These are phyloP conservation scores for Myripristis murdjan DNA, from an alignment of 2,797 vertebrate genomes.

Conservation along the genomic window DNA sequence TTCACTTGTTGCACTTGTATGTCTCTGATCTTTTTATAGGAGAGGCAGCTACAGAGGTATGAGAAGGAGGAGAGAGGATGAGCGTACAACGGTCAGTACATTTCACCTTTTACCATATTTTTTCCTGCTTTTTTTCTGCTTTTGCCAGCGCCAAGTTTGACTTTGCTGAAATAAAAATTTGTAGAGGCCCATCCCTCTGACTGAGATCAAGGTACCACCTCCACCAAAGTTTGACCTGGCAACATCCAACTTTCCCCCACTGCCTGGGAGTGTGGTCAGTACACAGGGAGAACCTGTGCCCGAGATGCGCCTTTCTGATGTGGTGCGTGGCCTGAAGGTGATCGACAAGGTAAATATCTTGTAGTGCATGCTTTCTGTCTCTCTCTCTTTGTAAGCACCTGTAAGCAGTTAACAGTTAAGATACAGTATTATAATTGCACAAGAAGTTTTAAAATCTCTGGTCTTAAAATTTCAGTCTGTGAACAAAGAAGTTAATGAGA, in stretches of 20 bases:
- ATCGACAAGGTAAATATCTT: constrained; percentile 87
- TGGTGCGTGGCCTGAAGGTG: constrained; percentile 92
- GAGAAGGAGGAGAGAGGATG: constrained; percentile 92
- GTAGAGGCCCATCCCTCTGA: constrained; percentile 87
- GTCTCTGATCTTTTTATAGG: constrained; percentile 75
- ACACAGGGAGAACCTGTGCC: constrained; percentile 86
- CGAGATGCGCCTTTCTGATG: constrained; percentile 94
- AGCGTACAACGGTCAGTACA: constrained; percentile 85
- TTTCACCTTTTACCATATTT: not conserved
- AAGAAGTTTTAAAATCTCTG: not conserved
- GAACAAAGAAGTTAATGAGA: constrained; percentile 61
- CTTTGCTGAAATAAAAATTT: constrained; percentile 13
- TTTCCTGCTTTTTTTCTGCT: not conserved
- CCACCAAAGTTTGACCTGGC: constrained; percentile 96
- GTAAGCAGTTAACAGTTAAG: not conserved
- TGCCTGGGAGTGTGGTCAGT: constrained; percentile 92
- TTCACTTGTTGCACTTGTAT: no score
- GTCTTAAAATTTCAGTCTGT: constrained; percentile 45
- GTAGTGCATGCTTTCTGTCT: no score
- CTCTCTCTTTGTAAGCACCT: not conserved
- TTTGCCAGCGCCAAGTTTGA: not conserved
- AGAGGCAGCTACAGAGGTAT: constrained; percentile 90
- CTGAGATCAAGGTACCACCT: constrained; percentile 89
- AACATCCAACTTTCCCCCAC: constrained; percentile 95
- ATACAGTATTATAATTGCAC: not conserved